phyloP scores from a whole-genome alignment of 1,140 invertebrate genomes.

The Euschistus heros region DNA sequence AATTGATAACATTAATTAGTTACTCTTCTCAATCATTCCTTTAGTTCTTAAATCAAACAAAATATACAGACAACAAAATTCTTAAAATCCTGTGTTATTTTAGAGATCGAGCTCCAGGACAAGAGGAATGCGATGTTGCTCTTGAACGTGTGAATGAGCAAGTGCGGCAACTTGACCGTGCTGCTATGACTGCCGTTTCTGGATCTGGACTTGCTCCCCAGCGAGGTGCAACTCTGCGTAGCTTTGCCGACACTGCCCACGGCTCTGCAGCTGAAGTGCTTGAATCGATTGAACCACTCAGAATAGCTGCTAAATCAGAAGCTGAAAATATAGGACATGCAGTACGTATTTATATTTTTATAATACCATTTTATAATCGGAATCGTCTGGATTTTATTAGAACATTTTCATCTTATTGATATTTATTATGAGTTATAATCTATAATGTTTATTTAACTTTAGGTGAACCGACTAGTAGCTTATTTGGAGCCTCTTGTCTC shows the following conservation, averaged over 20 bases:
- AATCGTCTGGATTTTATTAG: neutral
- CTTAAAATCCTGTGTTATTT: conserved; percentile 23
- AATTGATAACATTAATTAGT: too few relatives aligned
- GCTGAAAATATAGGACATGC: conserved; percentile 87
- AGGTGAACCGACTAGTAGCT: conserved; percentile 64
- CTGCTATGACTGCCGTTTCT: conserved; percentile 74
- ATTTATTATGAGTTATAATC: neutral
- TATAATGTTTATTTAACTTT: conserved; percentile 17
- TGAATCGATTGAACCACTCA: conserved; percentile 70
- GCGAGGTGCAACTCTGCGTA: conserved; percentile 66
- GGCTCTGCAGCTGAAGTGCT: conserved; percentile 62
- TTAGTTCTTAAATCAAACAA: too few relatives aligned
- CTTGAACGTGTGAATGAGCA: conserved; percentile 65
- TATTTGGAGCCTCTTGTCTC: conserved; percentile 77
- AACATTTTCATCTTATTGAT: neutral
- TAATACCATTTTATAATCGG: neutral
- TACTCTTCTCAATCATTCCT: too few relatives aligned
- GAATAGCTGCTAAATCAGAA: conserved; percentile 74
- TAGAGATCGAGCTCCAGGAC: conserved; percentile 89
- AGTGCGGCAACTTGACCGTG: conserved; percentile 74
- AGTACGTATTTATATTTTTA: conserved; percentile 35
- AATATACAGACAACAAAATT: neutral
- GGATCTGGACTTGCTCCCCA: conserved; percentile 58
- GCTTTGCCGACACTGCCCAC: conserved; percentile 67
- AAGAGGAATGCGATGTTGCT: conserved; percentile 81